A percentile compares a stretch with the other conserved stretches of the same genome.
phyloP scores from a whole-genome alignment of 2,113 vertebrate species.

The Pangasianodon gigas region DNA sequence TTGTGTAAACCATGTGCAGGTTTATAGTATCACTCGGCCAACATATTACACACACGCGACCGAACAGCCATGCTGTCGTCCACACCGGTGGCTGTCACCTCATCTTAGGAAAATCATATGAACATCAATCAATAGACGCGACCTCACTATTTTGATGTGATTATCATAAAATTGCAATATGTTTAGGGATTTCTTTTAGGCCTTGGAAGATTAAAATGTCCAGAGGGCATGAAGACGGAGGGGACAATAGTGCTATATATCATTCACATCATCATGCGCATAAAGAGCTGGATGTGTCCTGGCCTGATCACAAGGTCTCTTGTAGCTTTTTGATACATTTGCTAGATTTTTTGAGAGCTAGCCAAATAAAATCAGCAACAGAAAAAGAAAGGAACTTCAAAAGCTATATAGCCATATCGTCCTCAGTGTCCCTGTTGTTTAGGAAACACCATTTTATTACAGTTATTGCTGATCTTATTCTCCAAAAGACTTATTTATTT shows the following conservation, averaged over 20 bases:
- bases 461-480: background rate
- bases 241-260: constrained; percentile 10
- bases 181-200: constrained; percentile 11
- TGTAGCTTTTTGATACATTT: background rate
- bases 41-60: constrained; percentile 13
- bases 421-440: background rate
- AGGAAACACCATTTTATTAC: background rate
- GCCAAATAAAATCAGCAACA: background rate
- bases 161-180: constrained; percentile 14
- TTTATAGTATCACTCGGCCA: constrained; percentile 26
- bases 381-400: too few relatives aligned
- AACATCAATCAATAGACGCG: background rate
- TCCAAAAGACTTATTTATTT: background rate
- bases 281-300: constrained; percentile 10
- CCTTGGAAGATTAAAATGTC: constrained; percentile 25
- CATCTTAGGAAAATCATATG: constrained; percentile 14
- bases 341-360: background rate
- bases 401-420: background rate
- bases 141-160: constrained; percentile 23
- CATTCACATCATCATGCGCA: constrained; percentile 17
- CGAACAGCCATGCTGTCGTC: background rate
- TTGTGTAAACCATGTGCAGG: constrained; percentile 41
- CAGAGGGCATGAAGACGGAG: constrained; percentile 14
- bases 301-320: background rate
- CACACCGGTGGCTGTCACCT: constrained; percentile 20